Base-by-base conservation (phyloP, 2,797 vertebrate genomes). In the Gallinago stenura region DNA sequence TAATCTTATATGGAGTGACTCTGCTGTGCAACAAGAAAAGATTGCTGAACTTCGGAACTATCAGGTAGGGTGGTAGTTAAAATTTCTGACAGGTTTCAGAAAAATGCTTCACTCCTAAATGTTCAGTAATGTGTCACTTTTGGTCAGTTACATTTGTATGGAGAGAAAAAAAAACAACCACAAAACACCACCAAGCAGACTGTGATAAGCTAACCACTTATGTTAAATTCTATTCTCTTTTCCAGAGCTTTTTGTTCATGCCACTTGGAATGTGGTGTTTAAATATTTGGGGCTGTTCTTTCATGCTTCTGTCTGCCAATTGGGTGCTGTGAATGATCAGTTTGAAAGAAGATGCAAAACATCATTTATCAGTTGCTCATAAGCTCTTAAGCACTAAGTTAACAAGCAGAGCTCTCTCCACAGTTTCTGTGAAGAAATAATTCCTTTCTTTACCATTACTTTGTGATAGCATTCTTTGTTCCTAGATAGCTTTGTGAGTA, bases 1-100 rank as follows among this genome's bases (percentile, higher is more conserved):
- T 95, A 99, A 99, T 97, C 99, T 99, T 79, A 99, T 99, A 96
- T 99, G 99, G 99, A 99, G 98, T 60, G 99, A 99, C 95, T 99
- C 99, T 68, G 99, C 99, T 4, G 99, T 99, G 94, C 99, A 99
- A 92, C 99, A 99, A 28, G 99, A 99, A 96, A 99, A 99, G 98
- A 99, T 99, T 39, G 98, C 99, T 92, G 99, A 99, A 89, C 99
- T 99, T 97, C 98, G 98, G 91, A 99, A 99, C 98, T 99, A 99
- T 89, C 99, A 99, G 99, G 99, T 99, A 93, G 76, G 28, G 62
- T 25, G 39, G 30, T 17, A 51, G n/a, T 28, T 28, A 12, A 18
- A 25, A 28, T 43, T 93, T 80, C 35, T 58, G 76, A 35, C 6
- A 6, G 12, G 17, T 18, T 64, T 72, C 35, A 54, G 39, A 54